These are phyloP conservation scores for Erpornis zantholeuca DNA, from an alignment of 2,113 vertebrate species.

Conservation along the genomic window DNA sequence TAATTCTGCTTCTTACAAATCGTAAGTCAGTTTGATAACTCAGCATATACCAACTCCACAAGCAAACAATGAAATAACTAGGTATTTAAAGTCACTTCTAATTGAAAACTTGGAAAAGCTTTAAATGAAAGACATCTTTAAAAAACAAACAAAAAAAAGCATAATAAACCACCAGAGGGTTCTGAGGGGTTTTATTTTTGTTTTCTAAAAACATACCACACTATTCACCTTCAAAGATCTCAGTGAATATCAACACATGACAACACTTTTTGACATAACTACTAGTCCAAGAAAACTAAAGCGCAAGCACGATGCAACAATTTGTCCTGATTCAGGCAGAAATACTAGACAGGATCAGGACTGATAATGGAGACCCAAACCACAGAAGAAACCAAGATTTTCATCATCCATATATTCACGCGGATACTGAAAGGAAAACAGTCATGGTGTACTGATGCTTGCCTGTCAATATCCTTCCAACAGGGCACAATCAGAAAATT, in stretches of 20 bases:
- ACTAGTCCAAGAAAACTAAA: background rate
- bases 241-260: background rate
- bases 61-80: background rate
- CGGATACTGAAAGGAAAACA: background rate
- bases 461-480: constrained; percentile 4
- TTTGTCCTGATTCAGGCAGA: background rate
- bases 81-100: background rate
- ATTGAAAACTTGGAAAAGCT: background rate
- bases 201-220: background rate
- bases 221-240: background rate
- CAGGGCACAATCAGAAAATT: background rate
- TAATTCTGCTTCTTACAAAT: background rate
- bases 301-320: background rate
- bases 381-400: background rate
- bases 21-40: background rate
- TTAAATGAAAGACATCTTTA: background rate
- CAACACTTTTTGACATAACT: background rate
- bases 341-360: background rate
- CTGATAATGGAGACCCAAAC: background rate
- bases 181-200: background rate
- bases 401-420: background rate
- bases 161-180: background rate
- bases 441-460: background rate
- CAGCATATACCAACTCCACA: background rate
- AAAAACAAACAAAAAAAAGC: background rate